Evolutionary conservation across 2,797 vertebrate genomes (phyloP).

Genomic region (Enteromius treurensis): DNA sequence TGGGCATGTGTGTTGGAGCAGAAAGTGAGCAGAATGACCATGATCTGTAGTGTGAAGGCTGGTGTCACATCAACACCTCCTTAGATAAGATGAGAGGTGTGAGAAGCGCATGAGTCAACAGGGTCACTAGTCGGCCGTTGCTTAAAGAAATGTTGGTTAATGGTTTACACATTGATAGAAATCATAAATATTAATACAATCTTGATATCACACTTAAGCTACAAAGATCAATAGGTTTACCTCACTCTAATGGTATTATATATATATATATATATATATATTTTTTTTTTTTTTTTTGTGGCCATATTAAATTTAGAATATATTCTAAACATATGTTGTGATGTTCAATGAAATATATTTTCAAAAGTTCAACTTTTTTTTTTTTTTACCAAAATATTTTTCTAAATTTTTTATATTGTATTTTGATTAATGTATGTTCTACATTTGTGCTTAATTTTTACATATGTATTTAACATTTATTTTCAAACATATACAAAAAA

Average conservation of each 20-base stretch:
- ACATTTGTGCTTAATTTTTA: too few species aligned
- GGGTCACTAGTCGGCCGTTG: constrained; percentile 15
- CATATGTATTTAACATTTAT: too few species aligned
- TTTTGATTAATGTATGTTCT: too few species aligned
- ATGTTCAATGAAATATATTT: too few species aligned
- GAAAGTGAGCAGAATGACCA: constrained; percentile 36
- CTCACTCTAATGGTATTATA: not conserved
- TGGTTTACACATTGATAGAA: not conserved
- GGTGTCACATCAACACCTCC: constrained; percentile 56
- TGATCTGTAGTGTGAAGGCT: constrained; percentile 33
- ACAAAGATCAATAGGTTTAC: not conserved
- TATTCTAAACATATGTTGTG: too few species aligned
- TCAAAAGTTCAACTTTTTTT: too few species aligned
- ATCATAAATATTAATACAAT: not conserved
- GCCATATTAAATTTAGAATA: too few species aligned
- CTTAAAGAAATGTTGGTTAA: not conserved
- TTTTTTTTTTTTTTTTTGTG: too few species aligned
- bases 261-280: too few species aligned
- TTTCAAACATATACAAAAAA: too few species aligned
- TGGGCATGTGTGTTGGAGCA: constrained; percentile 22
- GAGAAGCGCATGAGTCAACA: constrained; percentile 26
- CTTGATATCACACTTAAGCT: not conserved
- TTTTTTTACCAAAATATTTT: too few species aligned
- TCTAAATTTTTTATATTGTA: too few species aligned
- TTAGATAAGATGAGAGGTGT: constrained; percentile 49